These are phyloP conservation scores for Enteromius afrohamiltoni DNA, from an alignment of 2,797 vertebrate species.

Conservation along the genomic window DNA sequence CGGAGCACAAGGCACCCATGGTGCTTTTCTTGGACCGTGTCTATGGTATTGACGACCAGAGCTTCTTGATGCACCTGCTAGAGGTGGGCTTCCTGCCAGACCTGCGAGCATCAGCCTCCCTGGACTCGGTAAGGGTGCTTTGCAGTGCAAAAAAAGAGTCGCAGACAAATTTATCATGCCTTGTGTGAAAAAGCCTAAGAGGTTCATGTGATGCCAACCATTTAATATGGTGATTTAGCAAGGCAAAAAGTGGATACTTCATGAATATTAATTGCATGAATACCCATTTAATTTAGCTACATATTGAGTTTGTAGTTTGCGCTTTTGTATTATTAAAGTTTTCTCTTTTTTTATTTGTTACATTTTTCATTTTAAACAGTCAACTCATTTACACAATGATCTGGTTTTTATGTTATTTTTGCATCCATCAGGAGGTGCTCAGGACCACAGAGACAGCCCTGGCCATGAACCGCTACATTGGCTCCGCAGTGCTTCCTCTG, in stretches of 20 bases:
- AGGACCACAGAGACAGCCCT: constrained; percentile 94
- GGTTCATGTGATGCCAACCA: not conserved
- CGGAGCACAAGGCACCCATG: constrained; percentile 98
- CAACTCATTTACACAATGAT: not conserved
- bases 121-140: constrained; percentile 88
- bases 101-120: constrained; percentile 89
- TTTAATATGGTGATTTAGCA: constrained; percentile 8
- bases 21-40: constrained; percentile 98
- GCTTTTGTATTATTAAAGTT: not conserved
- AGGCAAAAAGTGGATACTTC: not conserved
- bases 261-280: not conserved
- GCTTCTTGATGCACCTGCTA: constrained; percentile 91
- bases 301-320: not conserved
- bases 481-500: constrained; percentile 91
- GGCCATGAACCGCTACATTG: constrained; percentile 94
- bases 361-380: not conserved
- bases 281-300: not conserved
- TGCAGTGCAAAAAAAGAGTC: not conserved
- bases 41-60: constrained; percentile 95
- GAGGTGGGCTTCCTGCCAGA: constrained; percentile 98
- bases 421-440: constrained; percentile 83
- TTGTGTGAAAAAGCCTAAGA: constrained; percentile 19
- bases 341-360: not conserved
- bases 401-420: not conserved
- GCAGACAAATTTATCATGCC: not conserved